phyloP scores from a whole-genome alignment of 2,797 vertebrate genomes.

The Mus spretus region DNA sequence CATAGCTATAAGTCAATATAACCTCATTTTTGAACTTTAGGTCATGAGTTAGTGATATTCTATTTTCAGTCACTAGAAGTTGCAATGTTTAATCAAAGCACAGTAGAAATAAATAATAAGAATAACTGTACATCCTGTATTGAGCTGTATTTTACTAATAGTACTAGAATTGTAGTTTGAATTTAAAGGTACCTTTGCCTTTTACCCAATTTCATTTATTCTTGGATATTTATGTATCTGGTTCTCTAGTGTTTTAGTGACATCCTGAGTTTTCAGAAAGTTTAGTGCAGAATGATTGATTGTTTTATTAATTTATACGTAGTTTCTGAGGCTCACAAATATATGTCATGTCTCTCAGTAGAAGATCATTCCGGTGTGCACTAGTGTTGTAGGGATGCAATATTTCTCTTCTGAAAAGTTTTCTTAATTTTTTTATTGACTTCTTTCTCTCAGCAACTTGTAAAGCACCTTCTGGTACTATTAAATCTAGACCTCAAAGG shows the following conservation, averaged over 20 bases:
- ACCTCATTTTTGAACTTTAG: background rate
- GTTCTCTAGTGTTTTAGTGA: background rate
- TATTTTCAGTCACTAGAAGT: background rate
- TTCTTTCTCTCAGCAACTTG: background rate
- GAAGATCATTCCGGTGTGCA: background rate
- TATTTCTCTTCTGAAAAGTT: background rate
- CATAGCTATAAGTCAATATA: background rate
- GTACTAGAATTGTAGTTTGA: background rate
- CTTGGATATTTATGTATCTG: background rate
- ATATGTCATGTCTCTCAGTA: background rate
- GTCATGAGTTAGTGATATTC: background rate
- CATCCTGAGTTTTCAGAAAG: background rate
- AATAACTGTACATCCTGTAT: fast-evolving
- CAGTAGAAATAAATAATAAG: background rate
- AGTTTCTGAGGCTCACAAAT: background rate
- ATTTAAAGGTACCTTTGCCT: background rate
- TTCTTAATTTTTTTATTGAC: background rate
- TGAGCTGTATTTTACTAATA: fast-evolving
- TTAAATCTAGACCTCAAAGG: background rate
- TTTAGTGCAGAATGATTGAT: background rate
- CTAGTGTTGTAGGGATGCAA: background rate
- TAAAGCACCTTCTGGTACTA: background rate
- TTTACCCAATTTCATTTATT: background rate
- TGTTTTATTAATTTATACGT: background rate
- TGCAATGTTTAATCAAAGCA: background rate